Conservation (phyloP, 2,888 invertebrate species). For the Scrobipalpa atriplicella region DNA sequence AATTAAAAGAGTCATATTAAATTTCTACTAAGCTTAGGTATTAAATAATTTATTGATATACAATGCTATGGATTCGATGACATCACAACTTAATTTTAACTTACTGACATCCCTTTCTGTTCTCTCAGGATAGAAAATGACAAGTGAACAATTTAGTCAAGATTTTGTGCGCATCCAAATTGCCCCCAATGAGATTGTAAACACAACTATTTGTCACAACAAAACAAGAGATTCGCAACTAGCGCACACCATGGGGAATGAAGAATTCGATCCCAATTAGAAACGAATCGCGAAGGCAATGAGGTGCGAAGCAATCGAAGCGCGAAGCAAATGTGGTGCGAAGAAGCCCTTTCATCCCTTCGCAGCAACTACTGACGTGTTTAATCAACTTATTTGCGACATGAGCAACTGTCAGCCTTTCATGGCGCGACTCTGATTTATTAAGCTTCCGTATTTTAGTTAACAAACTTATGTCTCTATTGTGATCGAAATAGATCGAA, state of each 20-base stretch:
- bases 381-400: conserved; percentile 42
- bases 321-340: conserved; percentile 63
- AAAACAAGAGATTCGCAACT: neutral
- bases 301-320: conserved; percentile 24
- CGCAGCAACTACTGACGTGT: conserved; percentile 45
- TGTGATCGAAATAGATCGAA: conserved; percentile 16
- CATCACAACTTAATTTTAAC: no score
- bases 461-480: conserved; percentile 7
- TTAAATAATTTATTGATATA: neutral
- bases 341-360: conserved; percentile 46
- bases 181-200: no score
- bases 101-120: no score
- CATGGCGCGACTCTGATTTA: conserved; percentile 29
- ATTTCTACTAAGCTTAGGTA: neutral
- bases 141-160: no score
- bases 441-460: conserved; percentile 25
- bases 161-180: no score
- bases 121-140: no score
- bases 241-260: conserved; percentile 7
- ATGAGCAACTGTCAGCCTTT: conserved; percentile 23
- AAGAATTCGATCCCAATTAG: conserved; percentile 68
- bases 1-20: neutral
- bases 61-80: no score
- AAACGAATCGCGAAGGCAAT: conserved; percentile 52
- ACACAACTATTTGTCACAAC: neutral